These are phyloP conservation scores for Philonicus albiceps DNA, from an alignment of 2,888 invertebrate species.

Conservation along the genomic window DNA sequence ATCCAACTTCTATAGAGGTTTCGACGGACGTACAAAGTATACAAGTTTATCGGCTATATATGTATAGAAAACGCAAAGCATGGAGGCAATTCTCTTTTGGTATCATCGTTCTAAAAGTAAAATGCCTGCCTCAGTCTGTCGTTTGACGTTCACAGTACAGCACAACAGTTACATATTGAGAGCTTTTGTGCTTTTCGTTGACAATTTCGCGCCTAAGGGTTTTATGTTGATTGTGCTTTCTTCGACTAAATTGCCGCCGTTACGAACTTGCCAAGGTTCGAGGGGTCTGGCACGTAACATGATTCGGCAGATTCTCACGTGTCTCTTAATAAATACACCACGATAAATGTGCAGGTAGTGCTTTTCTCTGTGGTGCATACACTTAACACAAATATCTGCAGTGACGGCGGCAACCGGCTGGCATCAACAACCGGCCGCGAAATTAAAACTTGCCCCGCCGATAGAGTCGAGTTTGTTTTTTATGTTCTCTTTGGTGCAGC, in stretches of 20 bases:
- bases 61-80: conserved; percentile 22
- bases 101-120: conserved; percentile 59
- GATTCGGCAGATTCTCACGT: conserved; percentile 18
- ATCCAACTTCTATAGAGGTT: conserved; percentile 28
- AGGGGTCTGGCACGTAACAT: conserved; percentile 22
- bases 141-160: conserved; percentile 59
- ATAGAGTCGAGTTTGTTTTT: neutral
- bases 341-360: conserved; percentile 13
- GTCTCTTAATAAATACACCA: neutral
- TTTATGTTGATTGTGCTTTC: neutral
- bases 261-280: neutral
- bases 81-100: conserved; percentile 50
- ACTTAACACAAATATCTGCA: neutral
- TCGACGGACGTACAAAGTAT: conserved; percentile 28
- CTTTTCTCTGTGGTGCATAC: neutral
- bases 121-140: conserved; percentile 62
- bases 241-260: neutral
- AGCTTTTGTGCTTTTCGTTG: conserved; percentile 35
- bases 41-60: conserved; percentile 23
- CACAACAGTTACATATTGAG: conserved; percentile 33
- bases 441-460: neutral
- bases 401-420: neutral
- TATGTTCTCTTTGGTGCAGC: neutral
- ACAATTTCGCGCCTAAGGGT: conserved; percentile 35
- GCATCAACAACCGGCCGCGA: neutral